Evolutionary conservation across 1,140 invertebrate genomes (phyloP).

Genomic region (Orussus abietinus): DNA sequence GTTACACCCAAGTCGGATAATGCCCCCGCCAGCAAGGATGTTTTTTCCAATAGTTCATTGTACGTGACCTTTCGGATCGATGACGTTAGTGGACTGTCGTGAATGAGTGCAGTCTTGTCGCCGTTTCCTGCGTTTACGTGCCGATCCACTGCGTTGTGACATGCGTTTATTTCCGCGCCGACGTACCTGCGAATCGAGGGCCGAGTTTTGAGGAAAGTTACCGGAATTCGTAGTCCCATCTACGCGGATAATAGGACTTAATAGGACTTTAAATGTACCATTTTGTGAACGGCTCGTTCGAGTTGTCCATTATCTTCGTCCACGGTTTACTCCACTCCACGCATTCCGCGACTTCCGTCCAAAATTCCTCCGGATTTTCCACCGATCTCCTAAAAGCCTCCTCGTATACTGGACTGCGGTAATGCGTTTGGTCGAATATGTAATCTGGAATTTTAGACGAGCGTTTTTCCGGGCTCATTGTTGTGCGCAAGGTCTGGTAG

Average conservation of each 20-base stretch:
- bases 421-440: conserved; percentile 32
- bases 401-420: conserved; percentile 57
- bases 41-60: conserved; percentile 72
- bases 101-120: conserved; percentile 76
- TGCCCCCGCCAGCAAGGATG: conserved; percentile 72
- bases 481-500: background rate
- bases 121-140: conserved; percentile 79
- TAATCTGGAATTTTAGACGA: conserved; percentile 30
- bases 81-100: conserved; percentile 84
- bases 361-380: conserved; percentile 79
- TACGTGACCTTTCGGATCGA: conserved; percentile 76
- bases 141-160: conserved; percentile 88
- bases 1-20: conserved; percentile 68
- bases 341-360: conserved; percentile 70
- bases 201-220: no score
- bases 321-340: conserved; percentile 82
- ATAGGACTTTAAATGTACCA: no score
- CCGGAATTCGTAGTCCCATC: no score
- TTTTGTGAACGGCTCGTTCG: conserved; percentile 80
- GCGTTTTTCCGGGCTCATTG: no score
- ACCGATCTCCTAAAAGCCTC: conserved; percentile 66
- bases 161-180: conserved; percentile 87
- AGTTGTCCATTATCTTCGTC: conserved; percentile 79
- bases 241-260: no score
- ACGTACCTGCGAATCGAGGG: conserved; percentile 63